These are phyloP conservation scores for Drepana arcuata DNA, from an alignment of 1,140 invertebrate genomes.

Conservation along the genomic window DNA sequence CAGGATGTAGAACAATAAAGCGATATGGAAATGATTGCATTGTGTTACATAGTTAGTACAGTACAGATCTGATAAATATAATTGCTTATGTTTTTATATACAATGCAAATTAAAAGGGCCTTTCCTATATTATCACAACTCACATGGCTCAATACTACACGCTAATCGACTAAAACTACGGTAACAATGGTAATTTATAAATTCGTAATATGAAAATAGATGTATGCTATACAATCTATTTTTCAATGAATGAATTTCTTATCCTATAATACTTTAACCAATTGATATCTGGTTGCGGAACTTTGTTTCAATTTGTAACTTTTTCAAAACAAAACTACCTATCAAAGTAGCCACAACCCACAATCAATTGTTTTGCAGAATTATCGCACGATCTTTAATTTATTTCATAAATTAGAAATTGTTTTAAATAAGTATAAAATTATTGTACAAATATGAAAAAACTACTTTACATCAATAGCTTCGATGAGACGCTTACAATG, in stretches of 20 bases:
- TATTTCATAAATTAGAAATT: slow-evolving; percentile 28
- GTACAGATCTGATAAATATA: too few relatives aligned
- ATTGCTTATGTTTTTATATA: too few relatives aligned
- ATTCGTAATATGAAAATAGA: slow-evolving; percentile 52
- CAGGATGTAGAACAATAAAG: too few relatives aligned
- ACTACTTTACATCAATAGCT: slow-evolving; percentile 19
- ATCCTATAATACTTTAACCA: slow-evolving; percentile 47
- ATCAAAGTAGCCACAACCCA: slow-evolving; percentile 24
- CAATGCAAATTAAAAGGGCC: slow-evolving; percentile 9
- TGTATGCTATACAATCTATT: slow-evolving; percentile 35
- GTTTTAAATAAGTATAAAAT: slow-evolving; percentile 23
- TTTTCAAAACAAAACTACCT: slow-evolving; percentile 12
- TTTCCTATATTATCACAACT: slow-evolving; percentile 24
- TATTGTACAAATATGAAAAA: slow-evolving; percentile 36
- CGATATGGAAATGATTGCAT: slow-evolving; percentile 15
- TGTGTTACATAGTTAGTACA: too few relatives aligned
- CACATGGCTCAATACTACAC: slow-evolving; percentile 21
- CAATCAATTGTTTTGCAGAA: slow-evolving; percentile 16
- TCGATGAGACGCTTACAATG: slow-evolving; percentile 16
- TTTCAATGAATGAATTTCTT: slow-evolving; percentile 29
- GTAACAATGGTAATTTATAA: slow-evolving; percentile 56
- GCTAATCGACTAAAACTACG: slow-evolving; percentile 47
- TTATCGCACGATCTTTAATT: slow-evolving; percentile 19
- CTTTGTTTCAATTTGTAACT: slow-evolving; percentile 14
- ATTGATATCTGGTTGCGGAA: slow-evolving; percentile 19